phyloP scores from a whole-genome alignment of 2,113 vertebrate genomes.

The Xiphorhynchus elegans region DNA sequence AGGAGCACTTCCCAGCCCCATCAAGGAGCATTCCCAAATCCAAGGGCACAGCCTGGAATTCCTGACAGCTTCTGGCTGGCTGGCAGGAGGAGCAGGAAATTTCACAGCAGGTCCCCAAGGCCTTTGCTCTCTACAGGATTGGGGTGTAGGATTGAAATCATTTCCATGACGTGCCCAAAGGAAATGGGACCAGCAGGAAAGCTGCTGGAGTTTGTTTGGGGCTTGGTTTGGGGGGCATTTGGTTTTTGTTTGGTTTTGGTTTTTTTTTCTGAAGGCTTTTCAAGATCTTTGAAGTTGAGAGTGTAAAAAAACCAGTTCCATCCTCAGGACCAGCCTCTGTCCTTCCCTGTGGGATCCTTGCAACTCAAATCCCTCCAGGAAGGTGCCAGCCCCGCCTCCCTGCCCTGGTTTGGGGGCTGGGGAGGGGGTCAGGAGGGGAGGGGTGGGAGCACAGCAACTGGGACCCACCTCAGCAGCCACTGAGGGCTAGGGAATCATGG shows the following conservation, averaged over 20 bases:
- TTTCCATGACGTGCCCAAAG: not conserved
- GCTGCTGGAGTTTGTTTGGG: not conserved
- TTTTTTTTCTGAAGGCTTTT: not conserved
- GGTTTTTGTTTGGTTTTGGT: not conserved
- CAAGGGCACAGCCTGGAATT: not conserved
- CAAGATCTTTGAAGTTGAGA: not conserved
- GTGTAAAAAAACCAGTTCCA: too few species aligned
- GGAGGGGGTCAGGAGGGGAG: not conserved
- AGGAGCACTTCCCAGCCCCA: not conserved
- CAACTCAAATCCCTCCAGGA: not conserved
- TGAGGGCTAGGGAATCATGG: not conserved
- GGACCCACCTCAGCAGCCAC: not conserved
- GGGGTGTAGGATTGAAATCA: not conserved
- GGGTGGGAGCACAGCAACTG: not conserved
- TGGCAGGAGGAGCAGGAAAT: not conserved
- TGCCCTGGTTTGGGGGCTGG: not conserved
- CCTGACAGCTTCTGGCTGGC: not conserved
- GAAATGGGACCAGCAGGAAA: not conserved
- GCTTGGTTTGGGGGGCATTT: not conserved
- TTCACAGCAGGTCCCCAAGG: not conserved
- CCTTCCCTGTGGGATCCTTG: accelerated
- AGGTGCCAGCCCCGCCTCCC: not conserved
- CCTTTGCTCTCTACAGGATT: not conserved
- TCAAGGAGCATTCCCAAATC: not conserved
- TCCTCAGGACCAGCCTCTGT: too few species aligned